These are phyloP conservation scores for Myotis pilosus DNA, from an alignment of 2,797 vertebrate species.

Conservation along the genomic window DNA sequence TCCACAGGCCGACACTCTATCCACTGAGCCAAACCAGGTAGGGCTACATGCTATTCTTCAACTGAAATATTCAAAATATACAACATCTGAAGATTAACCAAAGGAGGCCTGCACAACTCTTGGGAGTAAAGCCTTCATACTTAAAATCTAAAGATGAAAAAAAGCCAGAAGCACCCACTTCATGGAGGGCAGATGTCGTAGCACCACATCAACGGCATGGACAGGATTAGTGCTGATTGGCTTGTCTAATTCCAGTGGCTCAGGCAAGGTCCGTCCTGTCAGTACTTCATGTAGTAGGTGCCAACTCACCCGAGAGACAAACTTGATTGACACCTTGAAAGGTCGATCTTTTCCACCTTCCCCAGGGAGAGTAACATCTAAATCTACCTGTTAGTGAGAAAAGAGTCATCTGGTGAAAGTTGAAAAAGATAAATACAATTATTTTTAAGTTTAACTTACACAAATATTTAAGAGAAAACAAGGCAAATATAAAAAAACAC, in stretches of 20 bases:
- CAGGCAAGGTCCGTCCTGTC: slow-evolving; percentile 96
- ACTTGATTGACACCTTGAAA: slow-evolving; percentile 98
- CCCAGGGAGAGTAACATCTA: slow-evolving; percentile 99
- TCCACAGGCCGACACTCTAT: no score
- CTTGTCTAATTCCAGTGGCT: slow-evolving; percentile 98
- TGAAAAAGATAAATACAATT: slow-evolving; percentile 35
- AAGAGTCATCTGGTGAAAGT: slow-evolving; percentile 26
- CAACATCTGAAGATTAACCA: background rate
- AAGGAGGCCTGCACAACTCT: background rate
- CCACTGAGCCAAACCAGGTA: no score
- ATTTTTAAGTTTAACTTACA: slow-evolving; percentile 47
- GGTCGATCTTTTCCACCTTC: slow-evolving; percentile 99
- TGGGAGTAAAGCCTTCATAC: slow-evolving; percentile 35
- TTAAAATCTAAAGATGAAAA: slow-evolving; percentile 50
- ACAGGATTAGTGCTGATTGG: slow-evolving; percentile 99
- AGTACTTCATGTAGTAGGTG: slow-evolving; percentile 98
- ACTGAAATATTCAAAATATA: slow-evolving; percentile 40
- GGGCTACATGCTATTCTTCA: background rate
- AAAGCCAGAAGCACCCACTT: slow-evolving; percentile 87
- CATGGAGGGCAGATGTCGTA: slow-evolving; percentile 99
- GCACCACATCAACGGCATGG: slow-evolving; percentile 98
- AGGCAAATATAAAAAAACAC: background rate
- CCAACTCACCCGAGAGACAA: slow-evolving; percentile 99
- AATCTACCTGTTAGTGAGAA: slow-evolving; percentile 90
- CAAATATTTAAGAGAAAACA: slow-evolving; percentile 44